Conservation (phyloP, 1,140 invertebrate genomes). For the Episyrphus balteatus region DNA sequence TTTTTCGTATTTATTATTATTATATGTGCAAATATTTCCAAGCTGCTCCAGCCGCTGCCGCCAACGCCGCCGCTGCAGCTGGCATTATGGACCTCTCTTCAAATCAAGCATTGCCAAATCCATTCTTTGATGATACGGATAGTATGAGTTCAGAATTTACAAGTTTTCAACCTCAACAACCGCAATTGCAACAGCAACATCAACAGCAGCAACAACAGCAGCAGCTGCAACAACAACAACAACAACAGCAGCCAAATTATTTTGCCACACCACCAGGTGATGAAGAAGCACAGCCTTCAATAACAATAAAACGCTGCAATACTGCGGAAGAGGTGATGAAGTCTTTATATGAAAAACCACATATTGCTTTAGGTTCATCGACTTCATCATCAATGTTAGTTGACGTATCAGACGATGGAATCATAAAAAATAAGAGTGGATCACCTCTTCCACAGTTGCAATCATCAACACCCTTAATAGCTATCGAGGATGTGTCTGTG, state of each 20-base stretch:
- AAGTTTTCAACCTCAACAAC: not conserved
- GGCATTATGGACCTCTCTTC: not conserved
- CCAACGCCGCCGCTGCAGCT: not conserved
- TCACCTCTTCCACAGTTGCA: no score
- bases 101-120: slow-evolving; percentile 25
- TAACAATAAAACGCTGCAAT: not conserved
- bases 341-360: not conserved
- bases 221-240: not conserved
- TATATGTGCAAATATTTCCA: not conserved
- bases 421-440: no score
- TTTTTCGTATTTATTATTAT: no score
- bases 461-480: no score
- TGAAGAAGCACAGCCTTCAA: not conserved
- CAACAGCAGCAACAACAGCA: slow-evolving; percentile 2
- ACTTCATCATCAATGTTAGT: no score
- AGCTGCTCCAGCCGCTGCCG: not conserved
- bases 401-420: no score
- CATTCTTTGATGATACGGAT: slow-evolving; percentile 28
- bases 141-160: not conserved
- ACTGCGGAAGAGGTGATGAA: not conserved
- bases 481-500: no score
- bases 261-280: slow-evolving; percentile 7
- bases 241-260: not conserved
- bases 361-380: slow-evolving; percentile 2
- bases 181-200: slow-evolving; percentile 2